phyloP scores from a whole-genome alignment of 2,888 invertebrate species.

The Rotaria socialis region DNA sequence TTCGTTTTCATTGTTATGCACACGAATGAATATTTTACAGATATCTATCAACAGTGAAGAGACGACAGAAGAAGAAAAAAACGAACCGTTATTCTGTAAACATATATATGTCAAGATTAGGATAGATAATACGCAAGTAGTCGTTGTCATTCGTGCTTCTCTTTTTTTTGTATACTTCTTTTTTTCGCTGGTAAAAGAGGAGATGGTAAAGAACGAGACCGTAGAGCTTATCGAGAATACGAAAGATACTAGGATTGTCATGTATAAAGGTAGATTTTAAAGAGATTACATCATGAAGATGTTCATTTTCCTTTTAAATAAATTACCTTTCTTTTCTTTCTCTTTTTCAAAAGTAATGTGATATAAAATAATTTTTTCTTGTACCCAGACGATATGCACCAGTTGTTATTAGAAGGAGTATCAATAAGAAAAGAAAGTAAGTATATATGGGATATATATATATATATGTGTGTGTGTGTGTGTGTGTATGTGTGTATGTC shows the following conservation, averaged over 20 bases:
- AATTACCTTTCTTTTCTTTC: no score
- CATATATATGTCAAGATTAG: constrained; percentile 18
- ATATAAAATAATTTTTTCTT: background rate
- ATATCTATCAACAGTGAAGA: background rate
- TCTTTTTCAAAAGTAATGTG: background rate
- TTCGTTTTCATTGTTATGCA: background rate
- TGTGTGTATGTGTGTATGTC: background rate
- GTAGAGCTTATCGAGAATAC: background rate
- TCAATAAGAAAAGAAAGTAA: background rate
- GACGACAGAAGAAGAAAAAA: background rate
- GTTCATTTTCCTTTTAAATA: background rate
- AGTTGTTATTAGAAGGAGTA: background rate
- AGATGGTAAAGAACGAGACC: constrained; percentile 2
- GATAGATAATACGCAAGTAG: constrained; percentile 15
- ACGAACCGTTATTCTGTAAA: constrained; percentile 6
- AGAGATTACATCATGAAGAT: background rate
- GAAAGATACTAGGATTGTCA: background rate
- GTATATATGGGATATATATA: no score
- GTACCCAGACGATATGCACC: background rate
- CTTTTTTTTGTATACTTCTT: background rate
- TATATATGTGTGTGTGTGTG: no score
- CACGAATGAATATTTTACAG: background rate
- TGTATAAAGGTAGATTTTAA: constrained; percentile 14
- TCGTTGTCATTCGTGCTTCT: background rate
- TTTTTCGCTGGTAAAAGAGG: background rate